phyloP scores from a whole-genome alignment of 2,888 invertebrate genomes.

The Ichneumon xanthorius region DNA sequence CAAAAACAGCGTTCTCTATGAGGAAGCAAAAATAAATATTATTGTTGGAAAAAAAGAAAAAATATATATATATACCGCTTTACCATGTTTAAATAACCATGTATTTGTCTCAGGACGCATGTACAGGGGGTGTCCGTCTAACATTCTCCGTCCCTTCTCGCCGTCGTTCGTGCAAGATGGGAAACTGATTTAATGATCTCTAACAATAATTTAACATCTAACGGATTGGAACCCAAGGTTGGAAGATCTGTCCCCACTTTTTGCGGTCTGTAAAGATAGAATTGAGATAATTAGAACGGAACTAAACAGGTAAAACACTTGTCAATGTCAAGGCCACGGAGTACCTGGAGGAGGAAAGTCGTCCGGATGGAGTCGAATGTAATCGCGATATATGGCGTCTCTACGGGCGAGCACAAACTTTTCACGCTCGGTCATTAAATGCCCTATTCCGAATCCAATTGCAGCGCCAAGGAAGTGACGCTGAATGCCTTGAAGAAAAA shows the following conservation, averaged over 20 bases:
- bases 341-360: slow-evolving; percentile 80
- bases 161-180: slow-evolving; percentile 20
- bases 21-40: slow-evolving; percentile 29
- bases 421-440: slow-evolving; percentile 42
- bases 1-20: too few species aligned
- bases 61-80: not conserved
- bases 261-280: slow-evolving; percentile 71
- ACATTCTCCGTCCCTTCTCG: slow-evolving; percentile 10
- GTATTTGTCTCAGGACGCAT: slow-evolving; percentile 55
- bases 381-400: slow-evolving; percentile 77
- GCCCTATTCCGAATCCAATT: slow-evolving; percentile 57
- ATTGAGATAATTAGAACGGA: not conserved
- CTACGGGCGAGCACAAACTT: slow-evolving; percentile 61
- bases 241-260: slow-evolving; percentile 74
- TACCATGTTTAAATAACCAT: slow-evolving; percentile 37
- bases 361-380: slow-evolving; percentile 80
- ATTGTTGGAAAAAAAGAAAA: slow-evolving; percentile 3
- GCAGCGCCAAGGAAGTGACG: slow-evolving; percentile 42
- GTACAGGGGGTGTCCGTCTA: slow-evolving; percentile 60
- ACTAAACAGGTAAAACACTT: not conserved
- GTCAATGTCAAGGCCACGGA: not conserved
- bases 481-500: slow-evolving; percentile 71
- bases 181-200: slow-evolving; percentile 52
- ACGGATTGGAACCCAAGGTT: slow-evolving; percentile 77
- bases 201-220: slow-evolving; percentile 71